These are phyloP conservation scores for Phoenicopterus ruber DNA, from an alignment of 2,113 vertebrate genomes.

Conservation along the genomic window DNA sequence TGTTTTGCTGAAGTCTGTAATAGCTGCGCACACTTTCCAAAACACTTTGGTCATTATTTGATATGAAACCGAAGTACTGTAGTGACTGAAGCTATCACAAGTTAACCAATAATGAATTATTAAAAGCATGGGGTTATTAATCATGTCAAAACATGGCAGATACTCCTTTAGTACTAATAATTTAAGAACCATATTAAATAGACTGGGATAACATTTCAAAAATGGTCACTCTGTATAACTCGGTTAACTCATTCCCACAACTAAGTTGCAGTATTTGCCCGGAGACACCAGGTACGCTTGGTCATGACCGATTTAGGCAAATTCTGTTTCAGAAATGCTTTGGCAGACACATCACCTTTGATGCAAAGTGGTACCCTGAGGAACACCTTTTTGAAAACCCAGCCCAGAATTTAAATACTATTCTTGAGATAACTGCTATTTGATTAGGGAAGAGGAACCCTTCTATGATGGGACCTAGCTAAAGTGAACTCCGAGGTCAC, in stretches of 20 bases:
- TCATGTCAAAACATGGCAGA: not conserved
- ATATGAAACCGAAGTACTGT: not conserved
- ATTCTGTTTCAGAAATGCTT: not conserved
- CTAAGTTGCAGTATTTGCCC: not conserved
- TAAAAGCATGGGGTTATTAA: not conserved
- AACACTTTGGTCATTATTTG: not conserved
- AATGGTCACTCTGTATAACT: not conserved
- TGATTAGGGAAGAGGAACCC: not conserved
- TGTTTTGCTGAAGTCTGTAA: not conserved
- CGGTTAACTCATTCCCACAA: not conserved
- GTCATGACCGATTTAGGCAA: not conserved
- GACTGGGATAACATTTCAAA: not conserved
- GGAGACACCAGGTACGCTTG: not conserved
- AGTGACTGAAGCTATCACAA: not conserved
- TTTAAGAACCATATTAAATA: not conserved
- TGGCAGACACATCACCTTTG: not conserved
- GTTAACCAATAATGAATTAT: not conserved
- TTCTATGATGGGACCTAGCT: not conserved
- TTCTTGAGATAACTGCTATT: not conserved
- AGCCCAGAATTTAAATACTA: not conserved
- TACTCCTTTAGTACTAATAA: not conserved
- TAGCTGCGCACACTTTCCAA: not conserved
- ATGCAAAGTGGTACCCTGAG: not conserved
- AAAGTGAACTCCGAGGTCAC: not conserved
- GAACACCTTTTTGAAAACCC: not conserved